Conservation (phyloP, 2,113 vertebrate species). For the Craseonycteris thonglongyai region DNA sequence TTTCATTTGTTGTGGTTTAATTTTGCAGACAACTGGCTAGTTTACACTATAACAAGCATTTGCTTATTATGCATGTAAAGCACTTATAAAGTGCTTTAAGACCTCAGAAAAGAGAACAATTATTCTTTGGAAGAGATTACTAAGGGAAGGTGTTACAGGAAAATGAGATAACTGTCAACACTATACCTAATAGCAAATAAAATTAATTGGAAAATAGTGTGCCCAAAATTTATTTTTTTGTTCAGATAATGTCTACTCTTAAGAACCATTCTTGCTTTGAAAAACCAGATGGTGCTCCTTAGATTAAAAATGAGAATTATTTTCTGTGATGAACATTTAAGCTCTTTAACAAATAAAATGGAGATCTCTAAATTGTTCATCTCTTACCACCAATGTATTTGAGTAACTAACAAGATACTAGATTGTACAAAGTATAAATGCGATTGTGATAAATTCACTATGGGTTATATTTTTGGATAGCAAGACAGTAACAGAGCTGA, state of each 20-base stretch:
- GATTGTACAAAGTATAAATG: not conserved
- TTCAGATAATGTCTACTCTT: not conserved
- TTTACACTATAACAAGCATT: not conserved
- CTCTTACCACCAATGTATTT: not conserved
- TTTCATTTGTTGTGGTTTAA: not conserved
- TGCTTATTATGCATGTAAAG: not conserved
- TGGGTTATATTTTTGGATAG: not conserved
- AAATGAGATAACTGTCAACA: not conserved
- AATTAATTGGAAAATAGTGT: not conserved
- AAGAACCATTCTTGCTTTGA: not conserved
- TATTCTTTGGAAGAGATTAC: not conserved
- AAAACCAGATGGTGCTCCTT: not conserved
- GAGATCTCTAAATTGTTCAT: not conserved
- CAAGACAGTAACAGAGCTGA: not conserved
- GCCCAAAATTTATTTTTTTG: not conserved
- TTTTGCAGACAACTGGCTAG: not conserved
- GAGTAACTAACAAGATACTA: not conserved
- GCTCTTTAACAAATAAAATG: conserved; percentile 1
- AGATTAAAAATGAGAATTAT: not conserved
- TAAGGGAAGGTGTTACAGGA: not conserved
- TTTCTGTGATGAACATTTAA: not conserved
- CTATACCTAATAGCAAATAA: not conserved
- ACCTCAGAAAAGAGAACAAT: not conserved
- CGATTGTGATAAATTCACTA: not conserved
- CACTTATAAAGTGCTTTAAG: not conserved